A percentile compares a stretch with the other conserved stretches of the same genome.
Conservation (phyloP, 2,797 vertebrate species). For the Podargus strigoides region DNA sequence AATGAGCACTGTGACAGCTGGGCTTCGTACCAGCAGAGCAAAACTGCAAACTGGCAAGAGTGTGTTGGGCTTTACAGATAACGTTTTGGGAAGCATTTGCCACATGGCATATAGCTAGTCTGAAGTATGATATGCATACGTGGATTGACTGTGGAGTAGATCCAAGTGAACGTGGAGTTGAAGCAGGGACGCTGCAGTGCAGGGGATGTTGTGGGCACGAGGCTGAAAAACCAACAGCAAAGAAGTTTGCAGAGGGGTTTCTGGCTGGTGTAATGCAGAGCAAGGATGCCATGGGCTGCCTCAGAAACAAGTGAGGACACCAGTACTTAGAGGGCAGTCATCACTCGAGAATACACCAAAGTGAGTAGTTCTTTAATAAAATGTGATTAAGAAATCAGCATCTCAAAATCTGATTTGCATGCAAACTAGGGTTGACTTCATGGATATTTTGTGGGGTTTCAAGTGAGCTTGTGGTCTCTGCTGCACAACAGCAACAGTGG, state of each 20-base stretch:
- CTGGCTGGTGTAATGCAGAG: neutral
- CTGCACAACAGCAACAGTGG: fast-evolving
- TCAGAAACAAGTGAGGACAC: neutral
- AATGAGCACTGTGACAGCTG: neutral
- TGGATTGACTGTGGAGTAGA: neutral
- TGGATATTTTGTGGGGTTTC: neutral
- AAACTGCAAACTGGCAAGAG: neutral
- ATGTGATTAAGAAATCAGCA: neutral
- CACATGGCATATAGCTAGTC: neutral
- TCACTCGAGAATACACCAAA: fast-evolving
- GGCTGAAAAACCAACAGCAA: neutral
- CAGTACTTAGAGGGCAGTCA: fast-evolving
- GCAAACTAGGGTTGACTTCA: neutral
- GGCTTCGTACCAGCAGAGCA: neutral
- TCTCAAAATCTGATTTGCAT: neutral
- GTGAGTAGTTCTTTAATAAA: neutral
- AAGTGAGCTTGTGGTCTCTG: neutral
- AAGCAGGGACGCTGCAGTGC: neutral
- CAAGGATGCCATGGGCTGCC: neutral
- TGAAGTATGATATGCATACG: fast-evolving
- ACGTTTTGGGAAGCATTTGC: neutral
- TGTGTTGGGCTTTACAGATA: neutral
- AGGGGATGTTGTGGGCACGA: neutral
- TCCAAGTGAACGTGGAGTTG: neutral
- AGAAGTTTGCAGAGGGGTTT: neutral